Evolutionary conservation across 2,888 invertebrate species (phyloP).

Genomic region (Caenorhabditis doughertyi): DNA sequence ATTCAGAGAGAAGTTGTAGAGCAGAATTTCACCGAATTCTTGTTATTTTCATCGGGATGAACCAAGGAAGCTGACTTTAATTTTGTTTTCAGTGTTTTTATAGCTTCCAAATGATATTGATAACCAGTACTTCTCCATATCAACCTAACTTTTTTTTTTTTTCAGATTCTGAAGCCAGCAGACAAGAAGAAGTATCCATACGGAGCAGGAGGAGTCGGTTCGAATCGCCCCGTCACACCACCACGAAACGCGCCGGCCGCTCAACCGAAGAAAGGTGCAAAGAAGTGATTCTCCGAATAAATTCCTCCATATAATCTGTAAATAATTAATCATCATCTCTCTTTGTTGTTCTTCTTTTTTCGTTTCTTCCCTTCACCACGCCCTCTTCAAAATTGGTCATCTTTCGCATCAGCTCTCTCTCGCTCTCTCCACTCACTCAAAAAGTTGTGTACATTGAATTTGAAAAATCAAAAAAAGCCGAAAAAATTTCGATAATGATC

Average conservation of each 20-base stretch:
- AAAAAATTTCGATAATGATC: constrained; percentile 37
- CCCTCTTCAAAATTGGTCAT: constrained; percentile 5
- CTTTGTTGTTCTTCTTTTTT: background rate
- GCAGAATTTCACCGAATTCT: too few species aligned
- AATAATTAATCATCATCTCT: constrained; percentile 23
- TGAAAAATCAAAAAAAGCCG: background rate
- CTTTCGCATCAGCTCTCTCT: too few species aligned
- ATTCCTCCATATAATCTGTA: constrained; percentile 23
- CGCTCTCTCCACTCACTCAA: too few species aligned
- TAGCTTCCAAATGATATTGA: too few species aligned
- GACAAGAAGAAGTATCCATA: constrained; percentile 99
- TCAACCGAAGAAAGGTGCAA: constrained; percentile 67
- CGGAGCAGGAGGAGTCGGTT: constrained; percentile 93
- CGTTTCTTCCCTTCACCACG: background rate
- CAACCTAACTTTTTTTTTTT: too few species aligned
- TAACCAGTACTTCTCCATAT: too few species aligned
- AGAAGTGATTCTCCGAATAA: constrained; percentile 54
- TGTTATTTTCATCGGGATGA: too few species aligned
- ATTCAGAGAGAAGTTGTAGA: too few species aligned
- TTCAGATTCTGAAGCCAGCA: constrained; percentile 97
- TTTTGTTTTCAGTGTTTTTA: too few species aligned
- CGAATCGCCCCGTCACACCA: constrained; percentile 97
- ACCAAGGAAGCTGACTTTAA: too few species aligned
- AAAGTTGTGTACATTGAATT: constrained; percentile 37
- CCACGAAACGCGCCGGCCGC: constrained; percentile 85